These are phyloP conservation scores for Phrynocephalus vlangalii DNA, from an alignment of 2,797 vertebrate species.

Conservation along the genomic window DNA sequence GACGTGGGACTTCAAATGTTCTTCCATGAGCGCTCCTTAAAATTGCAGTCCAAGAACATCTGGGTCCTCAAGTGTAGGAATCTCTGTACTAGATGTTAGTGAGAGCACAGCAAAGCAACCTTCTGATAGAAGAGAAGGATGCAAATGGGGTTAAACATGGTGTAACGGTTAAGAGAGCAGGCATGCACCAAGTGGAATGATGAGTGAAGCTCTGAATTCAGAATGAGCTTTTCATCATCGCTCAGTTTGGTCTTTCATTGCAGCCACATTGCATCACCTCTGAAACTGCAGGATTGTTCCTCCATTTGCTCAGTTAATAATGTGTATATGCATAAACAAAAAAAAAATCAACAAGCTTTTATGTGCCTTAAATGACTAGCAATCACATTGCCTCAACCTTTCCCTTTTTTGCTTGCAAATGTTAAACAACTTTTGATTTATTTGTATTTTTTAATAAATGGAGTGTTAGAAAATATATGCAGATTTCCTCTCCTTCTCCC, in stretches of 20 bases:
- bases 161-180: too few relatives aligned
- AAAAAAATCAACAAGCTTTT: not conserved
- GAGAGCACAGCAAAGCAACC: not conserved
- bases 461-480: slow-evolving; percentile 35
- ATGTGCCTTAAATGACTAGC: not conserved
- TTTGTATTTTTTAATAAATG: slow-evolving; percentile 46
- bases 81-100: not conserved
- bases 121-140: not conserved
- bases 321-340: not conserved
- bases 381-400: not conserved
- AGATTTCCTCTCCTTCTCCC: slow-evolving; percentile 9
- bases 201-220: too few relatives aligned
- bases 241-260: not conserved
- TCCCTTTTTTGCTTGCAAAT: not conserved
- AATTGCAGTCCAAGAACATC: too few relatives aligned
- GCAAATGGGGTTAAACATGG: not conserved
- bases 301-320: slow-evolving; percentile 10
- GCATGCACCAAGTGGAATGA: not conserved
- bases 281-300: not conserved
- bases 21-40: too few relatives aligned
- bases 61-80: not conserved
- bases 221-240: not conserved
- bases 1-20: too few relatives aligned
- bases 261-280: not conserved
- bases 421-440: slow-evolving; percentile 29